Conservation (phyloP, 2,888 invertebrate genomes). For the Epirrhoe alternata region DNA sequence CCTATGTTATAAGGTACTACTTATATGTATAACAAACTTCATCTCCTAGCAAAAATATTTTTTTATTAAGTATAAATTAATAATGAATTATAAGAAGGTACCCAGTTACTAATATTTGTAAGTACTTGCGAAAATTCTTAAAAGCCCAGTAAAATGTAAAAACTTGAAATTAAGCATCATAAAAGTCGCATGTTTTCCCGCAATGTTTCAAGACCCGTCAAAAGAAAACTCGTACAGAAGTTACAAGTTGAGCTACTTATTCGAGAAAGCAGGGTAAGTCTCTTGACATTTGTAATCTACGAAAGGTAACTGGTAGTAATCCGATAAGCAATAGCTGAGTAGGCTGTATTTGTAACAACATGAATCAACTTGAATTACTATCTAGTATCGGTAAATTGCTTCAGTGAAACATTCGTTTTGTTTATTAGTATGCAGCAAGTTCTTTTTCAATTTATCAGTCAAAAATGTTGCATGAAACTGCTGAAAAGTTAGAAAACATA, state of each 20-base stretch:
- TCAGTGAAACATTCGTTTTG: constrained; percentile 1
- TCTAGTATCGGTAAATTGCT: background rate
- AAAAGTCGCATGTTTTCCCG: constrained; percentile 14
- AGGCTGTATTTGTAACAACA: constrained; percentile 17
- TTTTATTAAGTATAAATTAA: no score
- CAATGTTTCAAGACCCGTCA: constrained; percentile 14
- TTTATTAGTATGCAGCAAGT: background rate
- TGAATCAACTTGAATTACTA: constrained; percentile 11
- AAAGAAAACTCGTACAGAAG: constrained; percentile 16
- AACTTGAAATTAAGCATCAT: constrained; percentile 24
- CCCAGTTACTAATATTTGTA: background rate
- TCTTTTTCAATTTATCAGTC: background rate
- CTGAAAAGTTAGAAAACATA: no score
- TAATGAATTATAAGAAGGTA: no score
- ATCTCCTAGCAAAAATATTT: no score
- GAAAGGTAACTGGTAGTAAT: constrained; percentile 20
- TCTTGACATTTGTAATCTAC: constrained; percentile 32
- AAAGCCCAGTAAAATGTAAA: background rate
- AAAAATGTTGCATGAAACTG: no score
- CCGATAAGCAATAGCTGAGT: constrained; percentile 26
- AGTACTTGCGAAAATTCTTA: background rate
- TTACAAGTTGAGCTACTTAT: constrained; percentile 30
- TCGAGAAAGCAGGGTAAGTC: constrained; percentile 26
- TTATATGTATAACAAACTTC: no score
- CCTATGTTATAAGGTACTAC: no score